These are phyloP conservation scores for Epiblema foenella DNA, from an alignment of 2,888 invertebrate genomes.

Conservation along the genomic window DNA sequence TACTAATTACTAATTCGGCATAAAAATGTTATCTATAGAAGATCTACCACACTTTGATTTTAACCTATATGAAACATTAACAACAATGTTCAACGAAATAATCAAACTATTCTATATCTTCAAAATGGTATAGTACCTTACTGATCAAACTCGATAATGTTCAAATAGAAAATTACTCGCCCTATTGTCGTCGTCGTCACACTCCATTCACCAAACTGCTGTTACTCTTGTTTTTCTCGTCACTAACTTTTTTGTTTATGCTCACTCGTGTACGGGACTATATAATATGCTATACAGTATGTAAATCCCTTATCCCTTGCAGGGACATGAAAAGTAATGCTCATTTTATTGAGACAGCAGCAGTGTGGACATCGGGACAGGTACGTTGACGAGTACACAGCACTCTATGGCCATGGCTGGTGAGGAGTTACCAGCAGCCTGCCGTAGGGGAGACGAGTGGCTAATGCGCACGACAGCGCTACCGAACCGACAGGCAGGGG, in stretches of 20 bases:
- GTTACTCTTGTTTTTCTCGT: slow-evolving; percentile 66
- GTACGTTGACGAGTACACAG: slow-evolving; percentile 13
- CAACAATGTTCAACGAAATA: slow-evolving; percentile 61
- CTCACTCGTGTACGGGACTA: slow-evolving; percentile 48
- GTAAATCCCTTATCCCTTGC: slow-evolving; percentile 68
- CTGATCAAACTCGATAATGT: slow-evolving; percentile 72
- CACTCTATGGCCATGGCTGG: neutral
- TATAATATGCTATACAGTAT: slow-evolving; percentile 47
- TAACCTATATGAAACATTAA: slow-evolving; percentile 58
- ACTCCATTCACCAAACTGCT: slow-evolving; percentile 71
- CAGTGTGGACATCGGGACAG: slow-evolving; percentile 28
- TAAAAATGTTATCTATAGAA: slow-evolving; percentile 62
- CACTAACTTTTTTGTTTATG: slow-evolving; percentile 64
- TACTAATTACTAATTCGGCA: slow-evolving; percentile 72
- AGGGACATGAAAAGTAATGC: slow-evolving; percentile 42
- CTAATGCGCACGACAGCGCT: slow-evolving; percentile 43
- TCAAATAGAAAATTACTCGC: slow-evolving; percentile 82
- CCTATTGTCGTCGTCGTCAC: slow-evolving; percentile 74
- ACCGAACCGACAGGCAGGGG: slow-evolving; percentile 58
- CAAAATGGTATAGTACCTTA: slow-evolving; percentile 64
- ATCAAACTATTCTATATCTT: slow-evolving; percentile 76
- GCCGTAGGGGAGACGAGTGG: slow-evolving; percentile 2
- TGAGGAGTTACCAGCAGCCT: slow-evolving; percentile 2
- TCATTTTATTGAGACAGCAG: slow-evolving; percentile 26
- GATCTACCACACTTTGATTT: slow-evolving; percentile 72